phyloP scores from a whole-genome alignment of 2,113 vertebrate species.

The Muntiacus muntjak region DNA sequence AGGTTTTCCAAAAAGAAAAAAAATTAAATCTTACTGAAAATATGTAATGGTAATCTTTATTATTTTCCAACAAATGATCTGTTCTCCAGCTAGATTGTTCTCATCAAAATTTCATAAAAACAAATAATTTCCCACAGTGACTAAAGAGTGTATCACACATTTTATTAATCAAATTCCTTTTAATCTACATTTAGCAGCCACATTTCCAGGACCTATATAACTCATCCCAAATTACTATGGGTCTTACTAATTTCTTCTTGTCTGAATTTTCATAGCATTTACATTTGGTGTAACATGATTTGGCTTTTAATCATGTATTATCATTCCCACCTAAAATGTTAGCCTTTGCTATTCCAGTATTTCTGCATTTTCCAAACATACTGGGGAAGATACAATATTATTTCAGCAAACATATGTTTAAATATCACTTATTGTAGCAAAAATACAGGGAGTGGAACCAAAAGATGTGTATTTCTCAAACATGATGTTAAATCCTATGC shows the following conservation, averaged over 20 bases:
- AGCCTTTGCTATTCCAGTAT: background rate
- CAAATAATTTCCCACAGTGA: background rate
- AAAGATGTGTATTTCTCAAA: background rate
- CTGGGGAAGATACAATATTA: background rate
- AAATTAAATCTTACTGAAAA: background rate
- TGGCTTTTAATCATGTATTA: background rate
- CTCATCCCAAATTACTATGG: background rate
- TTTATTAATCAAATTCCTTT: background rate
- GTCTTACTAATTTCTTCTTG: background rate
- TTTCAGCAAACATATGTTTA: background rate
- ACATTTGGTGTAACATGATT: background rate
- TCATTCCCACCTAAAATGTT: background rate
- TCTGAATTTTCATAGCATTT: background rate
- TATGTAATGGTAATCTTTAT: background rate
- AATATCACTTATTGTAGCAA: background rate
- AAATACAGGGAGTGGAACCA: background rate
- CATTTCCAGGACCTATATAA: background rate
- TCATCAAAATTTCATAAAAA: background rate
- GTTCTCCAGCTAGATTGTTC: background rate
- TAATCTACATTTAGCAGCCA: background rate
- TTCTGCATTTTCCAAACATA: background rate
- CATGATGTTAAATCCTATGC: background rate
- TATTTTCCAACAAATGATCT: background rate
- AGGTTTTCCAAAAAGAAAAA: background rate
- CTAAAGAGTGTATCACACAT: background rate